phyloP scores from a whole-genome alignment of 2,888 invertebrate genomes.

The Vesta saturnalis region DNA sequence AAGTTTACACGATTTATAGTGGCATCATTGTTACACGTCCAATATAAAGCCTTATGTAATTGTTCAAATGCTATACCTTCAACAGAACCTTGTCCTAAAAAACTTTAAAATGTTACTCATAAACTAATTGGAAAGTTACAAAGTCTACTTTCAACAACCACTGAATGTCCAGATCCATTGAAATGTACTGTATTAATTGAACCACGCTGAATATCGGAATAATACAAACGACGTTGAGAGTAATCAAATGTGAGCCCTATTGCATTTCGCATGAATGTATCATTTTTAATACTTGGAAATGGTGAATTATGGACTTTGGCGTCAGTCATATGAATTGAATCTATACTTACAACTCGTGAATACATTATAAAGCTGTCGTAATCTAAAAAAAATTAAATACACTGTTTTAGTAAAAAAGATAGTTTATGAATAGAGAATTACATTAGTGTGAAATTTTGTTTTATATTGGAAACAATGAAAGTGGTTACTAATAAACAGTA shows the following conservation, averaged over 20 bases:
- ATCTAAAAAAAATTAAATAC: constrained; percentile 63
- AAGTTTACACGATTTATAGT: constrained; percentile 72
- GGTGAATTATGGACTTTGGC: constrained; percentile 81
- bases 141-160: constrained; percentile 71
- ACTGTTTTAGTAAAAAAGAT: background rate
- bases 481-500: too few species aligned
- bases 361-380: constrained; percentile 86
- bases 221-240: constrained; percentile 75
- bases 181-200: constrained; percentile 84
- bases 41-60: constrained; percentile 76
- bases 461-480: too few species aligned
- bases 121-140: background rate
- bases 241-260: constrained; percentile 87
- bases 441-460: too few species aligned
- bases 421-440: too few species aligned
- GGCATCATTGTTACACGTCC: constrained; percentile 86
- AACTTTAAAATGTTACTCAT: constrained; percentile 19
- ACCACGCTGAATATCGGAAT: constrained; percentile 89
- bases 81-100: constrained; percentile 80
- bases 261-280: constrained; percentile 82
- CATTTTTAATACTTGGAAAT: constrained; percentile 75
- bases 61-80: constrained; percentile 87
- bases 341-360: constrained; percentile 82
- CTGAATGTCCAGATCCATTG: constrained; percentile 78
- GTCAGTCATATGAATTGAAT: constrained; percentile 80